phyloP scores from a whole-genome alignment of 1,140 invertebrate species.

The Steinernema feltiae region DNA sequence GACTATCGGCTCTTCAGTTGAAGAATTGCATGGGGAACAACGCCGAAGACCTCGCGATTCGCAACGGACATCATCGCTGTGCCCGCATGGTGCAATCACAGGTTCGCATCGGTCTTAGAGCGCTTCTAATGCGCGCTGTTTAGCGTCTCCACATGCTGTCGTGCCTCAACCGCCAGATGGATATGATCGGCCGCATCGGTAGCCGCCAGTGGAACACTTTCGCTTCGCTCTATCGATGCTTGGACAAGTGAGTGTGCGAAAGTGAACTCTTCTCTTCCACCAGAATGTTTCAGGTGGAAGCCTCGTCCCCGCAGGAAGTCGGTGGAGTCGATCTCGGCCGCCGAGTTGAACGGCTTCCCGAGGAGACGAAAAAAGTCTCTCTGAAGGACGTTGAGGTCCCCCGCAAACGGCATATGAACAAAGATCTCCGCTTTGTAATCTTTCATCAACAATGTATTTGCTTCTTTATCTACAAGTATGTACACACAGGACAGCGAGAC shows the following conservation, averaged over 20 bases:
- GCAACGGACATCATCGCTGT: not conserved
- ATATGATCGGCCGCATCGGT: not conserved
- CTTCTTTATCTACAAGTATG: too few species aligned
- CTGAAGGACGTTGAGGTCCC: not conserved
- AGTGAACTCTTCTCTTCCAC: not conserved
- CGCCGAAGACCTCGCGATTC: not conserved
- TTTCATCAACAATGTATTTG: not conserved
- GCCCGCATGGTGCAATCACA: not conserved
- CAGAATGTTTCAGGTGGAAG: not conserved
- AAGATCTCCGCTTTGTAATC: not conserved
- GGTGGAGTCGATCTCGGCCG: not conserved
- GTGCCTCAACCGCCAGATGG: not conserved
- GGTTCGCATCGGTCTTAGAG: not conserved
- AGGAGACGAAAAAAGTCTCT: not conserved
- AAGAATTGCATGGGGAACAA: conserved; percentile 8
- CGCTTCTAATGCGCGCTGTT: not conserved
- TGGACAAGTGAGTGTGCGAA: not conserved
- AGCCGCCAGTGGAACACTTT: conserved; percentile 2
- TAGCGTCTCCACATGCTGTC: conserved; percentile 10
- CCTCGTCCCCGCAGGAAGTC: not conserved
- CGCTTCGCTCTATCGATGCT: not conserved
- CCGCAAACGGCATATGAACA: conserved; percentile 2
- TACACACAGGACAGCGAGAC: too few species aligned
- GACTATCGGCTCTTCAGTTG: not conserved
- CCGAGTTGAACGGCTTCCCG: not conserved